Conservation (phyloP, 2,797 vertebrate species). For the Strix occidentalis region DNA sequence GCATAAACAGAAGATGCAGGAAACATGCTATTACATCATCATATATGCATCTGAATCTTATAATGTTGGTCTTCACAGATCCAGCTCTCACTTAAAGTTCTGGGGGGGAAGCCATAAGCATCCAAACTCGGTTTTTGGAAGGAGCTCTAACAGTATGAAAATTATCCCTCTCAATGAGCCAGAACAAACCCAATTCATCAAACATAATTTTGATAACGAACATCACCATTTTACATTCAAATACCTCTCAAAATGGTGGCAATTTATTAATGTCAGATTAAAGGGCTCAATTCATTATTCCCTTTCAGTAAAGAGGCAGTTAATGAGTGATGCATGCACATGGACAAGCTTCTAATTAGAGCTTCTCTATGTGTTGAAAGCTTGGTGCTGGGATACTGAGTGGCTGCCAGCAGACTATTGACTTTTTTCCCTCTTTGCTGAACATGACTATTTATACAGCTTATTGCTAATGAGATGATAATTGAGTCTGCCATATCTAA, state of each 20-base stretch:
- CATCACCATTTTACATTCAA: constrained; percentile 74
- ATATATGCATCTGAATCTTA: neutral
- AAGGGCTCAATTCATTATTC: constrained; percentile 71
- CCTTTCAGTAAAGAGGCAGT: constrained; percentile 69
- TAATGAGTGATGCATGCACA: constrained; percentile 66
- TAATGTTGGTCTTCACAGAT: neutral
- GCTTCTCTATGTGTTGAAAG: constrained; percentile 49
- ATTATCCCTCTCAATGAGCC: constrained; percentile 69
- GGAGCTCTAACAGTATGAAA: constrained; percentile 30
- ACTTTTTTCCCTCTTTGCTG: constrained; percentile 46
- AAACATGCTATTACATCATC: neutral
- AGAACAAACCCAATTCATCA: constrained; percentile 74
- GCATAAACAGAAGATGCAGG: neutral
- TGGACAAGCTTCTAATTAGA: constrained; percentile 68
- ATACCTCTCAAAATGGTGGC: constrained; percentile 74
- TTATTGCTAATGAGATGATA: constrained; percentile 64
- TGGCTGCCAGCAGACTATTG: constrained; percentile 44
- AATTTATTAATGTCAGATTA: constrained; percentile 81
- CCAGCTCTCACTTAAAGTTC: neutral
- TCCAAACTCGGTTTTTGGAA: neutral
- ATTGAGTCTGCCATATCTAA: constrained; percentile 59
- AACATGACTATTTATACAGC: constrained; percentile 55
- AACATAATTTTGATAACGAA: constrained; percentile 76
- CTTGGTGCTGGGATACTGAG: constrained; percentile 28
- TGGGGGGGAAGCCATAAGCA: neutral